These are phyloP conservation scores for Apodemus agrarius DNA, from an alignment of 2,797 vertebrate genomes.

Conservation along the genomic window DNA sequence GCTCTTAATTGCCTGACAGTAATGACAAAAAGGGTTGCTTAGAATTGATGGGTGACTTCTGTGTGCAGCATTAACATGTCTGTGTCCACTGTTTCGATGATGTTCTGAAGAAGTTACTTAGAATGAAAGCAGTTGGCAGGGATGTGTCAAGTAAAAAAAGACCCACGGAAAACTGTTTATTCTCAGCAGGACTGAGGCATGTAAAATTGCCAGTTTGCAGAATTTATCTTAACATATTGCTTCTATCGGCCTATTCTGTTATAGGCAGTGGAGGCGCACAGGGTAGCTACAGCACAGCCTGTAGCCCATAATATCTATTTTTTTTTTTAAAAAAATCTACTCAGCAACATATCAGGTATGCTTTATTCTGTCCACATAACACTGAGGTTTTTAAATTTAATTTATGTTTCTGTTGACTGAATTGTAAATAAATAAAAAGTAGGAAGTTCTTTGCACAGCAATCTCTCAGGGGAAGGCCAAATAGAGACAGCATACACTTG, in stretches of 20 bases:
- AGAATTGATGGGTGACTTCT: conserved; percentile 36
- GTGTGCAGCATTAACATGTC: conserved; percentile 29
- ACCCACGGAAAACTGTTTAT: conserved; percentile 47
- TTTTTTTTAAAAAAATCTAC: conserved; percentile 17
- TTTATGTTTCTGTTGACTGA: conserved; percentile 75
- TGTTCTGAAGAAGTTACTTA: conserved; percentile 67
- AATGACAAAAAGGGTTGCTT: conserved; percentile 37
- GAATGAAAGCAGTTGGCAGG: conserved; percentile 43
- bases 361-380: conserved; percentile 61
- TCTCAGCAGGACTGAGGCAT: conserved; percentile 46
- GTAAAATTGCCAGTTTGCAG: conserved; percentile 67
- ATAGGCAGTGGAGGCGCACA: background rate
- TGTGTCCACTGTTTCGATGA: conserved; percentile 53
- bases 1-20: conserved; percentile 43
- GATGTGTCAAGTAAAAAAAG: conserved; percentile 65
- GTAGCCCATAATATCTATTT: background rate
- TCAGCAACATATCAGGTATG: conserved; percentile 63
- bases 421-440: conserved; percentile 77
- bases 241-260: conserved; percentile 66
- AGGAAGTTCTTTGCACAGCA: conserved; percentile 69
- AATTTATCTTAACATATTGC: conserved; percentile 69
- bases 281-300: conserved; percentile 33
- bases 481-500: conserved; percentile 72
- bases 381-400: conserved; percentile 70
- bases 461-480: conserved; percentile 67